Evolutionary conservation across 1,140 invertebrate genomes (phyloP), one percentile per base, ranked within the genome.

Genomic region (Odontomachus brunneus): DNA sequence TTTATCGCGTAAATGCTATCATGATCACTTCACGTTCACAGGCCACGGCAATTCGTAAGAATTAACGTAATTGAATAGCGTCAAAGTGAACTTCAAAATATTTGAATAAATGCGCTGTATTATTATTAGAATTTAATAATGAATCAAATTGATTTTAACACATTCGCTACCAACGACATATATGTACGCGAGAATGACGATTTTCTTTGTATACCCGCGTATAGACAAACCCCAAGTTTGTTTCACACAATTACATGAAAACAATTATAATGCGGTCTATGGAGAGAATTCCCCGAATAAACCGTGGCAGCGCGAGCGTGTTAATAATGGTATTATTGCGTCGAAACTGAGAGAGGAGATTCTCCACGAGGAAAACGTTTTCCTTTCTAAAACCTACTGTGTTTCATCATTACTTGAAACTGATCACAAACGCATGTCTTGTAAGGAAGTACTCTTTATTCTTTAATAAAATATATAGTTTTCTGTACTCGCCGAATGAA

Each of bases 351-450:
- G 3, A 7, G n/a, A n/a, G n/a, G n/a, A n/a, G n/a, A n/a, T n/a
- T n/a, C n/a, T n/a, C n/a, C n/a, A n/a, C n/a, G n/a, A n/a, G n/a
- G n/a, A n/a, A n/a, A n/a, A 26, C 19, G 12, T 49, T 3, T 48
- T 48, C 44, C 26, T 74, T 48, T 73, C 29, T 12, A 19, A 17
- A 44, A 44, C 85, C 66, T 89, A 89, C 88, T 91, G 90, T 92
- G 9, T 89, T 90, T 88, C 83, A 87, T 89, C 89, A 91, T 92
- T 92, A 91, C 89, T 83, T 88, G 84, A 82, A 91, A 91, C 86
- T 92, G 87, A 91, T 90, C 86, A 72, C 51, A 89, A 67, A 89
- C 81, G 85, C 83, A 90, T 88, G 84, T 87, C 82, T 66, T 82
- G 63, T 63, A 84, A 86, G 87, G 73, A 67, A 87, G 44, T 44